phyloP scores from a whole-genome alignment of 2,113 vertebrate species.

The Parotia lawesii region DNA sequence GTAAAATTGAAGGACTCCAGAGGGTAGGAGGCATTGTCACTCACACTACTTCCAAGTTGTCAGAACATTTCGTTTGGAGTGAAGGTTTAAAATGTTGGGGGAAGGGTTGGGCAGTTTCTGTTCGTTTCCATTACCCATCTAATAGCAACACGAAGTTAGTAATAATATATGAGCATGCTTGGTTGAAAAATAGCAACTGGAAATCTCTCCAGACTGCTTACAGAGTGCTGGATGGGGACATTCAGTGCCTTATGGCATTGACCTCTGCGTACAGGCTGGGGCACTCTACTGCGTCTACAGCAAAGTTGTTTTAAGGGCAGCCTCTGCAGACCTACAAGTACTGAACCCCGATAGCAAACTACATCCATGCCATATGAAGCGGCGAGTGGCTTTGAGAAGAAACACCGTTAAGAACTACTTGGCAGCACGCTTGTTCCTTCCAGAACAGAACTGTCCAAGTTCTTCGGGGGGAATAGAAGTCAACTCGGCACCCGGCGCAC shows the following conservation, averaged over 20 bases:
- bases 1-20: background rate
- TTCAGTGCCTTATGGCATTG: background rate
- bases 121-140: background rate
- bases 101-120: background rate
- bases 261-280: background rate
- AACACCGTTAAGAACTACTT: fast-evolving
- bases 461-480: fast-evolving
- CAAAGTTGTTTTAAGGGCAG: fast-evolving
- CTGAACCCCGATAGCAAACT: fast-evolving
- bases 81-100: background rate
- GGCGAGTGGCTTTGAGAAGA: background rate
- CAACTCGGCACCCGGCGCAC: background rate
- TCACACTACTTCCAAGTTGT: background rate
- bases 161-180: background rate
- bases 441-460: too few species aligned
- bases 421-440: background rate
- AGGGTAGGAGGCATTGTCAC: background rate
- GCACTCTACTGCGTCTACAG: fast-evolving
- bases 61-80: background rate
- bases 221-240: background rate
- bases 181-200: background rate
- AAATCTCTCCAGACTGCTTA: background rate
- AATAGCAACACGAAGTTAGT: background rate
- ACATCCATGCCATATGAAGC: fast-evolving
- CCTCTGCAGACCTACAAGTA: fast-evolving